A percentile compares a stretch with the other conserved stretches of the same genome.
Evolutionary conservation across 2,888 invertebrate genomes (phyloP).

Genomic region (Agriopis marginaria): DNA sequence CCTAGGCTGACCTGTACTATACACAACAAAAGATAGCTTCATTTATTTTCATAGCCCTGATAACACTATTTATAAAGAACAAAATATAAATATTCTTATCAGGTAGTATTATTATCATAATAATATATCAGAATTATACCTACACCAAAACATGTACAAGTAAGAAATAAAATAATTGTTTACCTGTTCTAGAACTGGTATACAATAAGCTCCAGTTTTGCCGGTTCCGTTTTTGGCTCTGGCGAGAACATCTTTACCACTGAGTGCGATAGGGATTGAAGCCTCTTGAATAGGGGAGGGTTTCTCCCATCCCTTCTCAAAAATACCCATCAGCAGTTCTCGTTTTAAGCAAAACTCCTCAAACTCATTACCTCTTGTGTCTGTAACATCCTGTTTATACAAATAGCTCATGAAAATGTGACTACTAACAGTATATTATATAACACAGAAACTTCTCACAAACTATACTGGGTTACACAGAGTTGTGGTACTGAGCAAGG

Average conservation of each 20-base stretch:
- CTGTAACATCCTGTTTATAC: conserved; percentile 96
- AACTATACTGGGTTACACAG: background rate
- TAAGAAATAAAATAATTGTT: background rate
- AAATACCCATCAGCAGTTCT: conserved; percentile 99
- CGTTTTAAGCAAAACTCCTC: conserved; percentile 99
- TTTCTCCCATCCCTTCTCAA: conserved; percentile 99
- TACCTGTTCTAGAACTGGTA: conserved; percentile 98
- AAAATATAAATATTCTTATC: conserved; percentile 14
- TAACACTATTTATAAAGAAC: conserved; percentile 14
- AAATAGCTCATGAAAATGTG: conserved; percentile 18
- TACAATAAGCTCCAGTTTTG: conserved; percentile 99
- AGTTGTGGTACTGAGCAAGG: too few species aligned
- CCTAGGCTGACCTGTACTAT: background rate
- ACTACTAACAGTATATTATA: background rate
- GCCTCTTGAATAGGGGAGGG: conserved; percentile 99
- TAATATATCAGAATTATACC: conserved; percentile 1
- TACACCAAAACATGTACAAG: background rate
- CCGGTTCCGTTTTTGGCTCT: conserved; percentile 99
- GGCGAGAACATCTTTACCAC: conserved; percentile 98
- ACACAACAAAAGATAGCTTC: background rate
- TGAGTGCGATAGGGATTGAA: conserved; percentile 98
- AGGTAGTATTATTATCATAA: background rate
- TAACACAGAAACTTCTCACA: background rate
- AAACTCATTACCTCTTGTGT: conserved; percentile 99
- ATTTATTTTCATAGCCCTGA: conserved; percentile 12